Percentiles rank a stretch among this genome's conserved stretches.
phyloP scores from a whole-genome alignment of 2,113 vertebrate species.

The Antennarius striatus region DNA sequence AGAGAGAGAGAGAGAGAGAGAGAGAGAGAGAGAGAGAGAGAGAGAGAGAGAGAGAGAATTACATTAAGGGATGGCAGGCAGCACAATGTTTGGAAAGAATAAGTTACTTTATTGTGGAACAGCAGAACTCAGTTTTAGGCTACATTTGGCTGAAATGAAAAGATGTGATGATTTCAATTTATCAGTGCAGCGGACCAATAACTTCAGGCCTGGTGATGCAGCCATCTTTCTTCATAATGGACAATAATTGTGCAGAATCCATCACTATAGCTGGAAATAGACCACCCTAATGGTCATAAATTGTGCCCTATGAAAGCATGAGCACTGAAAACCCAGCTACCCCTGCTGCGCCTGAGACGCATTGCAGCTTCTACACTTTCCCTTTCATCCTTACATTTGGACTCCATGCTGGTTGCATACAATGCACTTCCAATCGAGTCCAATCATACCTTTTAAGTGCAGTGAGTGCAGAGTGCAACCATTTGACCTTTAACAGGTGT shows the following conservation, averaged over 20 bases:
- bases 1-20: too few relatives aligned
- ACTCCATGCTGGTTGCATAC: slow-evolving; percentile 74
- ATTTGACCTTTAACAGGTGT: slow-evolving; percentile 45
- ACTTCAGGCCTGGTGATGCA: slow-evolving; percentile 77
- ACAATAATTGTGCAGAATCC: slow-evolving; percentile 92
- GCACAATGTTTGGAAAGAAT: too few relatives aligned
- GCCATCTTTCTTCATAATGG: slow-evolving; percentile 91
- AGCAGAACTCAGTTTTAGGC: slow-evolving; percentile 25
- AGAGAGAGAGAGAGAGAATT: too few relatives aligned
- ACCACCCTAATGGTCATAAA: slow-evolving; percentile 86
- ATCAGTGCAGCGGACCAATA: slow-evolving; percentile 63
- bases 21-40: too few relatives aligned
- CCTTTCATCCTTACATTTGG: slow-evolving; percentile 59
- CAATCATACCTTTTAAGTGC: slow-evolving; percentile 70
- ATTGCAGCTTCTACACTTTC: slow-evolving; percentile 58
- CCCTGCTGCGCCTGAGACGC: slow-evolving; percentile 70
- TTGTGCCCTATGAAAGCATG: slow-evolving; percentile 81
- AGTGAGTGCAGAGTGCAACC: slow-evolving; percentile 22
- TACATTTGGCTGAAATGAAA: slow-evolving; percentile 48
- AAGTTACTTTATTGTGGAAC: not conserved
- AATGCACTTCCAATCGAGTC: slow-evolving; percentile 57
- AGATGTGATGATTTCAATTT: not conserved
- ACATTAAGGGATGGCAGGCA: too few relatives aligned
- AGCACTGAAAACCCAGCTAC: slow-evolving; percentile 70
- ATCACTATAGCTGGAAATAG: slow-evolving; percentile 86